Percentiles rank a stretch among this genome's conserved stretches.
Conservation (phyloP, 2,888 invertebrate genomes). For the Hyles lineata region DNA sequence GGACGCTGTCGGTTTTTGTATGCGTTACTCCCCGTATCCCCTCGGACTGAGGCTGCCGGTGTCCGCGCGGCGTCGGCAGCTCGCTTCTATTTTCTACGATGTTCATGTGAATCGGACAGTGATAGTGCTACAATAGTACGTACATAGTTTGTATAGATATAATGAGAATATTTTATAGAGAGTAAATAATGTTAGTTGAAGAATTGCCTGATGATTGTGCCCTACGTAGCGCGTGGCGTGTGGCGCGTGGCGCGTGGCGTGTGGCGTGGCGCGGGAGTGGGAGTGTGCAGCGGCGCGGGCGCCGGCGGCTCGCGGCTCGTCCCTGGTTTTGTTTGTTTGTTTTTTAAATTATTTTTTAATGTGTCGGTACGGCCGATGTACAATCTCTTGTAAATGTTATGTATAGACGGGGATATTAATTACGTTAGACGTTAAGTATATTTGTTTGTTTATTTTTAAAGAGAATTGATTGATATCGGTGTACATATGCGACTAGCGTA, state of each 20-base stretch:
- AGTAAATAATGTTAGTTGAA: constrained; percentile 38
- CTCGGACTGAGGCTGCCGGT: constrained; percentile 25
- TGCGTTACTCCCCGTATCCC: background rate
- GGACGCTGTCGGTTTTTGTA: constrained; percentile 39
- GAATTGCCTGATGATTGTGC: constrained; percentile 76
- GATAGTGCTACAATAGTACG: constrained; percentile 72
- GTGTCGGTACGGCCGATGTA: constrained; percentile 67
- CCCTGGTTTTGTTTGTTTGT: constrained; percentile 52
- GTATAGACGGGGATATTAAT: constrained; percentile 83
- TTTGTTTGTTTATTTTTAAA: constrained; percentile 51
- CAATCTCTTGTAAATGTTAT: constrained; percentile 82
- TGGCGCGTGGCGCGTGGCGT: constrained; percentile 55
- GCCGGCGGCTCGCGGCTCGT: constrained; percentile 42
- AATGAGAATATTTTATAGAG: constrained; percentile 53
- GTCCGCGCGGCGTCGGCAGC: constrained; percentile 5
- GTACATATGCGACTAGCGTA: constrained; percentile 50
- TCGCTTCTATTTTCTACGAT: constrained; percentile 19
- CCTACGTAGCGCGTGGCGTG: constrained; percentile 75
- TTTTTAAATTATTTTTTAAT: constrained; percentile 64
- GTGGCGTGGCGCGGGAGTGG: constrained; percentile 47
- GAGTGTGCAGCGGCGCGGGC: constrained; percentile 50
- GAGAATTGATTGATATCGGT: constrained; percentile 51
- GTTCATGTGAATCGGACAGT: constrained; percentile 59
- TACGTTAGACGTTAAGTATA: constrained; percentile 74
- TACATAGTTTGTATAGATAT: constrained; percentile 61